A percentile compares a stretch with the other conserved stretches of the same genome.
phyloP scores from a whole-genome alignment of 2,113 vertebrate species.

The Gymnobelideus leadbeateri region DNA sequence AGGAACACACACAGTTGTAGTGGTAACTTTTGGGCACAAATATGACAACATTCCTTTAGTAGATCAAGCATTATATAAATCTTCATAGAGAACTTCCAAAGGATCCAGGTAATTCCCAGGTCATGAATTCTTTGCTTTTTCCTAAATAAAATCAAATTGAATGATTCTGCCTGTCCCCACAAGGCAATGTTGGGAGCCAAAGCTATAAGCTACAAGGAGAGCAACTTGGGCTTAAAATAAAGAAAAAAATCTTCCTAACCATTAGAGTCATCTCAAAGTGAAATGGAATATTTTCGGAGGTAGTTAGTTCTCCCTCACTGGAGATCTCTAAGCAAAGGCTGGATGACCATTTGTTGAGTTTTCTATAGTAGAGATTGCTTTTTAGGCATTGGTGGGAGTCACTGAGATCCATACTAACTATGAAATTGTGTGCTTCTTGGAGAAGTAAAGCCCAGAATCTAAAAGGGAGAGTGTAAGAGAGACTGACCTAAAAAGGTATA shows the following conservation, averaged over 20 bases:
- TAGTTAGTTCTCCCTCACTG: not conserved
- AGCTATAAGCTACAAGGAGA: not conserved
- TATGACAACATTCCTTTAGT: not conserved
- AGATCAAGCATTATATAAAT: not conserved
- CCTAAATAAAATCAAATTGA: not conserved
- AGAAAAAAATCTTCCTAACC: not conserved
- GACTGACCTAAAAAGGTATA: not conserved
- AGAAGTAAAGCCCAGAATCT: not conserved
- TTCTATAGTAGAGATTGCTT: not conserved
- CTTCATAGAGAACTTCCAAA: not conserved
- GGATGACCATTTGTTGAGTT: not conserved
- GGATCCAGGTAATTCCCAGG: not conserved
- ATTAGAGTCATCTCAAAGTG: not conserved
- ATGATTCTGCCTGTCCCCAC: not conserved
- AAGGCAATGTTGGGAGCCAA: not conserved
- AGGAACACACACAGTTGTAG: not conserved
- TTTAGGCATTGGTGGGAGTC: not conserved
- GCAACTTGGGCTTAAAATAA: not conserved
- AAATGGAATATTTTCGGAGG: not conserved
- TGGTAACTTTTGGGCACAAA: not conserved
- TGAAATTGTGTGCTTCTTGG: slow-evolving; percentile 29
- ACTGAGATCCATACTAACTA: not conserved
- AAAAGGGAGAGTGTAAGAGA: not conserved
- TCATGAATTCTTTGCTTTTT: not conserved
- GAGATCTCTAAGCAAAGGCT: not conserved